Base-by-base conservation (phyloP, 64 coral and sea anemone species). In the Stylophora pistillata region DNA sequence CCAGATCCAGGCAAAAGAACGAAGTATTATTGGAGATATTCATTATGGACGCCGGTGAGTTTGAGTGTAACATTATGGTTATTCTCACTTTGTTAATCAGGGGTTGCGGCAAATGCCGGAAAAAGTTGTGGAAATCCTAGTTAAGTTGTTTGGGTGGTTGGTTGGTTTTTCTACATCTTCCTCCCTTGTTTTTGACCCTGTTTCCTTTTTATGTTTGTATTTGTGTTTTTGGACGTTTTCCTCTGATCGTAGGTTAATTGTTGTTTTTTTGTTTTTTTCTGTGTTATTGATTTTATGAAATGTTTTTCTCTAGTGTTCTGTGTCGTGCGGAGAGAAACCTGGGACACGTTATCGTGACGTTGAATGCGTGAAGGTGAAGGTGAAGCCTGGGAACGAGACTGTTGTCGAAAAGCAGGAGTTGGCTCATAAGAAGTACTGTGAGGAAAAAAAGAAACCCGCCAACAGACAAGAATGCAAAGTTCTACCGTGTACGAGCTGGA, bases 401-500 rank as follows among this genome's bases (percentile, higher is more conserved):
- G 60, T 65, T 59, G 20, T 71, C 1, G 61, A 64, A 68, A 25
- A 68, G 53, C 80, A 84, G 31, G 30, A 53, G 15, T 21, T 84
- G 61, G 34, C 72, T 11, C 1, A 58, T 32, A 52, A 71, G 18
- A 14, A 15, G 10, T 26, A 59, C 33, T 92, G 90, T 13, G 73
- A 74, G n/a, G 25, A 75, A 37, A 74, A 66, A 21, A 53, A 15
- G 55, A 90, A 90, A 52, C 89, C 89, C 54, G 25, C 78, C 30
- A 34, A 58, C 15, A 58, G 60, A 58, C 3, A 75, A 11, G 25
- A 56, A n/a, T 92, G 90, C 65, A 14, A 7, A 15, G 65, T 91
- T 4, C 55, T 72, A 76, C 20, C 82, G 32, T 92, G 90, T 20
- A 92, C 90, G 10, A 86, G 72, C 18, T 92, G 90, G 90, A 92